Evolutionary conservation across 2,888 invertebrate species (phyloP).

Genomic region (Drosophila picticornis): DNA sequence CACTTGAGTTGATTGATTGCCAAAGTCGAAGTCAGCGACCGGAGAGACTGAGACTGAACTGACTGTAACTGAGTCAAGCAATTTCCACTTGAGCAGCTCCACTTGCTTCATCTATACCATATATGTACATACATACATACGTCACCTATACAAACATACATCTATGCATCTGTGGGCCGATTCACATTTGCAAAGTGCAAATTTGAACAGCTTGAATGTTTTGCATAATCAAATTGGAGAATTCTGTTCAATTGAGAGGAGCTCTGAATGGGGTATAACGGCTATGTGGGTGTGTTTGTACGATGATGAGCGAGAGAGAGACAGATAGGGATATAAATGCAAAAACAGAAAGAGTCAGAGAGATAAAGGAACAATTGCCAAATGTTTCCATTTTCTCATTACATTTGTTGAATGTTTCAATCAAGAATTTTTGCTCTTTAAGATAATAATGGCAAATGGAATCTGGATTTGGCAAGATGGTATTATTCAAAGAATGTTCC

Average conservation of each 20-base stretch:
- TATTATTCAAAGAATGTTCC: background rate
- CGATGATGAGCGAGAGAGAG: background rate
- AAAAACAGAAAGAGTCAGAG: background rate
- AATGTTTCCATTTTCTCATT: background rate
- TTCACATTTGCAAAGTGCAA: constrained; percentile 46
- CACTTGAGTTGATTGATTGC: constrained; percentile 76
- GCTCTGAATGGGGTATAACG: background rate
- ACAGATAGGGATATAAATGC: background rate
- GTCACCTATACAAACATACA: background rate
- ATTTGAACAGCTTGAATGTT: constrained; percentile 39
- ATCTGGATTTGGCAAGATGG: background rate
- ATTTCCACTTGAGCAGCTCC: constrained; percentile 65
- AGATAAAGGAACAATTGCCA: background rate
- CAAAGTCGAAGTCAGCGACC: constrained; percentile 43
- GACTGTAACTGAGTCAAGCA: constrained; percentile 35
- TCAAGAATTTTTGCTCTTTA: background rate
- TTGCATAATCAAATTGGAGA: constrained; percentile 38
- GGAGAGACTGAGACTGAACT: constrained; percentile 17
- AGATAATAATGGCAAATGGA: background rate
- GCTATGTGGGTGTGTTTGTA: background rate
- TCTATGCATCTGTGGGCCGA: constrained; percentile 41
- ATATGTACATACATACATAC: constrained; percentile 2
- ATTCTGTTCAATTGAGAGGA: constrained; percentile 4
- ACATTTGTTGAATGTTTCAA: background rate
- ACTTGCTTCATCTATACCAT: constrained; percentile 14